Conservation (phyloP, 2,113 vertebrate genomes). For the Psilopsiagon aymara region DNA sequence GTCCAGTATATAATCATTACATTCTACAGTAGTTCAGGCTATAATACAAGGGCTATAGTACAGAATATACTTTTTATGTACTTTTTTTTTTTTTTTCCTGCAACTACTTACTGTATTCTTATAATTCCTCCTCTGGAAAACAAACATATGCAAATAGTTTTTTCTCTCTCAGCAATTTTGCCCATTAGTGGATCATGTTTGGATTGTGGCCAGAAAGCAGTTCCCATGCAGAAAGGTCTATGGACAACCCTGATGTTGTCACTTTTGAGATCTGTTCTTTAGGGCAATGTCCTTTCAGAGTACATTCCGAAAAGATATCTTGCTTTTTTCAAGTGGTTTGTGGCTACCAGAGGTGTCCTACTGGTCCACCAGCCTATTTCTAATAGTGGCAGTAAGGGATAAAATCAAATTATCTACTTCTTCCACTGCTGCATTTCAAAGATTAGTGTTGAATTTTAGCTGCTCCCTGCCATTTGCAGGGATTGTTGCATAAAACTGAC, state of each 20-base stretch:
- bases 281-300: background rate
- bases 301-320: background rate
- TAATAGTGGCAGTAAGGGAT: background rate
- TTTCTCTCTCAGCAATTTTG: background rate
- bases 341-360: background rate
- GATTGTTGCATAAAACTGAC: background rate
- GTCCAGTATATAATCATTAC: background rate
- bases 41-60: background rate
- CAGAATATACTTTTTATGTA: background rate
- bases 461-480: background rate
- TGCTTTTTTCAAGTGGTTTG: background rate
- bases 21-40: background rate
- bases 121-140: background rate
- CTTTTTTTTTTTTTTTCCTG: background rate
- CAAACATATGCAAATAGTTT: background rate
- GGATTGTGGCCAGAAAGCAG: background rate
- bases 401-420: background rate
- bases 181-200: background rate
- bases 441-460: background rate
- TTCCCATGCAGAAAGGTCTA: background rate
- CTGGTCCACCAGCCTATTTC: background rate
- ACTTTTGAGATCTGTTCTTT: background rate
- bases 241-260: background rate
- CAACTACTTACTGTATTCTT: background rate
- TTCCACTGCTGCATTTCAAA: background rate